Evolutionary conservation across 2,888 invertebrate species (phyloP), one percentile per base, ranked within the genome.

Genomic region (Oxyteleia sp.): DNA sequence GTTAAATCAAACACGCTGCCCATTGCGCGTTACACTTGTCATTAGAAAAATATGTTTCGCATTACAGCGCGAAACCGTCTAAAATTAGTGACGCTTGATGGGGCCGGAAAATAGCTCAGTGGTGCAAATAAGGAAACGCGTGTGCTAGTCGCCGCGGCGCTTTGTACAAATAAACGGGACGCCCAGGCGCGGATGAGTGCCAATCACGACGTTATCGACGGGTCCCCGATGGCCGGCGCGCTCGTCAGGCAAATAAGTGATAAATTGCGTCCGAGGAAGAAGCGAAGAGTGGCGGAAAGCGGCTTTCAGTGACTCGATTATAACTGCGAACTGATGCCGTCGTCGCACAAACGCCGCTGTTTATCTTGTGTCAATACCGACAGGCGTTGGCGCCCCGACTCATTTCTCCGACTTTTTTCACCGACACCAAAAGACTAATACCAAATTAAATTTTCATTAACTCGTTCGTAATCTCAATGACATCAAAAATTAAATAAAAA

Each of bases 301-400:
- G 35, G 51, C 69, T 69, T 78, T 78, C 78, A 78, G 63, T 69
- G 10, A 47, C 13, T 78, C 53, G 69, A 78, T 78, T 78, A 71
- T 69, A 78, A 61, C 78, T 53, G 69, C 69, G 38, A 63, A 69
- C 20, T 63, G 69, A 78, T 53, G 59, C 51, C 29, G 61, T 78
- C 63, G 63, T 61, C 63, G 61, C 47, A 63, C 29, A 63, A 78
- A 63, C 63, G 53, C 32, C 18, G 23, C 47, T 78, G 69, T 78
- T 78, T 63, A 71, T 78, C 63, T 69, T 78, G 55, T 63, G 69
- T 71, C 69, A 69, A 69, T 69, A 61, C 35, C 69, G 69, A 69
- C 63, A 68, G 51, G 26, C 61, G 45, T 61, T 68, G 69, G 61
- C 78, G 61, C 68, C 69, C 23, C 49, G 64, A 55, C 61, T 29